Base-by-base conservation (phyloP, 2,113 vertebrate genomes). In the Thoracochromis brauschi region DNA sequence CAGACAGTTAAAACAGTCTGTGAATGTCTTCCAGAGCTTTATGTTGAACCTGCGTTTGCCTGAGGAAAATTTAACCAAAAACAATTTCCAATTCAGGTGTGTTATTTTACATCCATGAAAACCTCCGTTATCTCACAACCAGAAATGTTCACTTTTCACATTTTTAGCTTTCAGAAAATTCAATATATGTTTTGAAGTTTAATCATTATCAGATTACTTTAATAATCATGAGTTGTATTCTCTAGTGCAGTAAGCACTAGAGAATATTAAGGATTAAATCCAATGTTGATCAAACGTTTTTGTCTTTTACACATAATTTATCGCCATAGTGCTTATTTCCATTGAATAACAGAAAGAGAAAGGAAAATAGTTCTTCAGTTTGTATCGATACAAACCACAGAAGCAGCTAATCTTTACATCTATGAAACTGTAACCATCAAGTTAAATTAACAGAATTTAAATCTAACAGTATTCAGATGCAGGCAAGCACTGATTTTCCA, bases 21-120 rank as follows among this genome's bases (percentile, higher is more conserved):
- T 99, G 95, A 99, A 99, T 21, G 98, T 98, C 96, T 99, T 98
- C 98, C 98, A 99, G 82, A 99, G 97, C 93, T 98, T 98, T 92
- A 99, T 98, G 95, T 99, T 99, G 96, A 98, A 99, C 88, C 98
- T 96, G 88, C 98, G 96, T 94, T 98, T 98, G 95, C 98, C 98
- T 99, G 87, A 57, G 55, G 54, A 86, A 81, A 80, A 83, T 24
- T 5, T 73, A 21, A 45, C 33, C 33, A 68, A 8, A 68, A 38
- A 38, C 63, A 38, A 38, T 81, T 81, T n/a, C 38, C 35, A 3
- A 57, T 42, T 55, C 33, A 57, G 33, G 53, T 38, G 49, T 55
- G 26, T 35, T 53, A 35, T 51, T 14, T 54, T 53, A 26, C 38
- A 38, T 73, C 40, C 40, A 45, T 9, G 38, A 45, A 73, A 80